Evolutionary conservation across 2,888 invertebrate species (phyloP), one percentile per base, ranked within the genome.

Genomic region (Dynastes maya): DNA sequence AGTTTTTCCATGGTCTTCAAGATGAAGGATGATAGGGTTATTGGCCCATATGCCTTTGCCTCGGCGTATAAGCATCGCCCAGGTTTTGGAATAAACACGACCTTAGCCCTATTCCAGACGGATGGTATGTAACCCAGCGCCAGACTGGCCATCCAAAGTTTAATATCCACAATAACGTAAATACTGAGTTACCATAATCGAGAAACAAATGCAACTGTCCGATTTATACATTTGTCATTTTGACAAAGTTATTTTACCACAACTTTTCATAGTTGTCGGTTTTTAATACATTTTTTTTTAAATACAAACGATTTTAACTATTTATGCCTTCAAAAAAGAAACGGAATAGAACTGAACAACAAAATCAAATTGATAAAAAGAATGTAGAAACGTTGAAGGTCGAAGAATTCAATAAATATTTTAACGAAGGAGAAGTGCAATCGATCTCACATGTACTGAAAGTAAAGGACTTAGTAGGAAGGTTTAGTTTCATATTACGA

Each of bases 381-480:
- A 78, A 37, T 75, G 32, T 70, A 27, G 49, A 53, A 11, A 9
- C 58, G 13, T 53, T 32, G 13, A 74, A 32, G 2, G 40, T 16
- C 4, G 81, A 83, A 8, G 81, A 78, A 49, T 82, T 85, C 55
- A 81, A 84, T 51, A 82, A 82, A 51, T 82, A 85, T 71, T 87
- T 87, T 82, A 85, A 81, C 72, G 78, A 70, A 53, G 85, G 85
- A 40, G 88, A 88, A 81, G 80, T 88, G 16, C 80, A 84, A 27
- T 84, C 84, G 74, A 82, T 88, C 32, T 86, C 85, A 74, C 82
- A 81, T 45, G 83, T 84, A 4, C 78, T 88, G 29, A 87, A 86
- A 82, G 83, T 80, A 61, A 86, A 86, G 80, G 87, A 88, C 81
- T 82, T 87, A 84, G 88, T 89, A 85, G 83, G 80, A 79, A 53